Evolutionary conservation across 2,888 invertebrate genomes (phyloP).

Genomic region (Unio pictorum): DNA sequence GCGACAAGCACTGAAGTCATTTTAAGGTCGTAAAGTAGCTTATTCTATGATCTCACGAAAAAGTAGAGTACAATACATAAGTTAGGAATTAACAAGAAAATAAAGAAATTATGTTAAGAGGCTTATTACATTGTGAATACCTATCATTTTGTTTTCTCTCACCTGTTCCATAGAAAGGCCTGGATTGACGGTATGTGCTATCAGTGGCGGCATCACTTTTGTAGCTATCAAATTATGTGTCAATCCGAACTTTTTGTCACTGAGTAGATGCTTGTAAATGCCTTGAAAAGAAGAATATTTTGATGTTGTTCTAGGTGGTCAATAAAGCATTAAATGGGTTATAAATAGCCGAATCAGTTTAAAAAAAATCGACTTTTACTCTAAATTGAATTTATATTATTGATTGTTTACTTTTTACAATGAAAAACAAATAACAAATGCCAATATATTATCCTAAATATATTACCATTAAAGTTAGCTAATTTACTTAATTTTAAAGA

Average conservation of each 20-base stretch:
- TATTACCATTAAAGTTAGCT: too few relatives aligned
- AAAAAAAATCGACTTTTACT: too few relatives aligned
- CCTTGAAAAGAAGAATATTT: conserved; percentile 74
- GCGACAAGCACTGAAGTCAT: too few relatives aligned
- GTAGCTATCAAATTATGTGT: conserved; percentile 93
- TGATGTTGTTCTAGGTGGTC: too few relatives aligned
- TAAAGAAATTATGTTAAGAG: not conserved
- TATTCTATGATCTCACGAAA: not conserved
- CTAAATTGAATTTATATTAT: too few relatives aligned
- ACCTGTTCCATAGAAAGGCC: conserved; percentile 87
- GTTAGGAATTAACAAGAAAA: not conserved
- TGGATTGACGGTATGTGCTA: conserved; percentile 94
- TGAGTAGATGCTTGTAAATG: conserved; percentile 91
- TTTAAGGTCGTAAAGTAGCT: too few relatives aligned
- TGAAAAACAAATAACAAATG: too few relatives aligned
- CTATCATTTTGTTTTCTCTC: conserved; percentile 11
- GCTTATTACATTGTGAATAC: not conserved
- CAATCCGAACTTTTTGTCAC: conserved; percentile 91
- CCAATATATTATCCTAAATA: too few relatives aligned
- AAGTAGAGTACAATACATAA: not conserved
- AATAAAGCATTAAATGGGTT: too few relatives aligned
- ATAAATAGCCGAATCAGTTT: too few relatives aligned
- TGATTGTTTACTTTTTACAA: too few relatives aligned
- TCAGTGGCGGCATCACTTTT: conserved; percentile 91
- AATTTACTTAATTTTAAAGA: too few relatives aligned